Base-by-base conservation (phyloP, 2,113 vertebrate species). In the Poeciliopsis prolifica region DNA sequence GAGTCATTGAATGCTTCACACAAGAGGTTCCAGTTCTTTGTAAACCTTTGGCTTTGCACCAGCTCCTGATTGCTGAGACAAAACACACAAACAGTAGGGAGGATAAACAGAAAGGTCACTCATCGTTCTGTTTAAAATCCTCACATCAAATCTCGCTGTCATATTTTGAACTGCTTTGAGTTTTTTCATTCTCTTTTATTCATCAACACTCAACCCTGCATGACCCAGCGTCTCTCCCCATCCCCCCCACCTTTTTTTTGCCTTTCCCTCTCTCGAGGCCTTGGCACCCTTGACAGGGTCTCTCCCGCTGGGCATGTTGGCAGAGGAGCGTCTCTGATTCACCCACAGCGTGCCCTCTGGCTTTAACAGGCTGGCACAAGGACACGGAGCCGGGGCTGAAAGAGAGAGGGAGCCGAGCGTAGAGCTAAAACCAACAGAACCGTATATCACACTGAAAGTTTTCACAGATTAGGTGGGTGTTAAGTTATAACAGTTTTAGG, bases 321-420 rank as follows among this genome's bases (percentile, higher is more conserved):
- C 92, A 92, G 78, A 77, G 82, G 72, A 70, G 75, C 10, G 72
- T 65, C 81, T 90, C 83, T 86, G 86, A 86, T 90, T 89, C 89
- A 88, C 84, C 86, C 81, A 78, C 86, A 84, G 88, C 72, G 75
- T 91, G 89, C 90, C 92, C 93, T 93, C 88, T 93, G 91, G 90
- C 87, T 90, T 58, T 80, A 77, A 81, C 82, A 82, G 81, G 73
- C 87, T 88, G 87, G 87, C 85, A 91, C 87, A 88, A 87, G 88
- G 87, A 87, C 83, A 81, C 8, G 70, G 65, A 79, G 73, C 82
- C 66, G 84, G 84, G 80, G 86, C 70, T 74, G 77, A 68, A 75
- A 80, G 74, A 84, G 68, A 65, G 17, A 78, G 75, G 76, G 75
- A 61, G 22, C 65, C 14, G 28, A 69, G 44, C 74, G 42, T 4